Base-by-base conservation (phyloP, 2,888 invertebrate genomes). In the Hirtodrosophila trivittata region DNA sequence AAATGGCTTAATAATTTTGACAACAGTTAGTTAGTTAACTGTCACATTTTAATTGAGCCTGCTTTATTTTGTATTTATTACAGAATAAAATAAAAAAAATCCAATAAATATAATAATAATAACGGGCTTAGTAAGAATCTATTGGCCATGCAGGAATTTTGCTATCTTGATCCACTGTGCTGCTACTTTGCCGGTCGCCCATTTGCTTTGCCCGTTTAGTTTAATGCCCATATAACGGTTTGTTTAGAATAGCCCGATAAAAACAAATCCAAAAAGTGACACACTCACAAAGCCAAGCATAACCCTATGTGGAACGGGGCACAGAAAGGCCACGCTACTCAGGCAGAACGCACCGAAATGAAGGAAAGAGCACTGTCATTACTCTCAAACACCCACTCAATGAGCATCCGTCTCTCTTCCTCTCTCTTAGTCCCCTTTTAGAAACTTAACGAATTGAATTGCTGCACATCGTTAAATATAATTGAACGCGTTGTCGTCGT, bases 401-500 rank as follows among this genome's bases (percentile, higher is more conserved):
- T n/a, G n/a, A n/a, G n/a, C n/a, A n/a, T n/a, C n/a, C n/a, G n/a
- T n/a, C n/a, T n/a, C n/a, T n/a, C n/a, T n/a, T n/a, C n/a, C n/a
- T n/a, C n/a, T 21, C 18, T 5, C 18, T 21, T 21, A 21, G 18
- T n/a, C 18, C 18, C 3, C 18, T 3, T 21, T 3, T 3, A 21
- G 18, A 21, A 21, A 21, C 18, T 21, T 21, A 21, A 21, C 18
- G 18, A 21, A 30, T 8, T 35, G 12, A 13, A 13, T 12, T 10
- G 18, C 35, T 35, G 35, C 14, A 9, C 39, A 47, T 21, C 18
- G 18, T 21, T 21, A 21, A 21, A 9, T 18, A 2, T 47, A 56
- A 33, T 52, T 75, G 58, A 55, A 45, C 54, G 9, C 7, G 18
- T 12, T 47, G 28, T 25, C 45, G 43, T 55, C 54, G 49, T 16